Conservation (phyloP, 2,113 vertebrate species). For the Lampris megalopsis region DNA sequence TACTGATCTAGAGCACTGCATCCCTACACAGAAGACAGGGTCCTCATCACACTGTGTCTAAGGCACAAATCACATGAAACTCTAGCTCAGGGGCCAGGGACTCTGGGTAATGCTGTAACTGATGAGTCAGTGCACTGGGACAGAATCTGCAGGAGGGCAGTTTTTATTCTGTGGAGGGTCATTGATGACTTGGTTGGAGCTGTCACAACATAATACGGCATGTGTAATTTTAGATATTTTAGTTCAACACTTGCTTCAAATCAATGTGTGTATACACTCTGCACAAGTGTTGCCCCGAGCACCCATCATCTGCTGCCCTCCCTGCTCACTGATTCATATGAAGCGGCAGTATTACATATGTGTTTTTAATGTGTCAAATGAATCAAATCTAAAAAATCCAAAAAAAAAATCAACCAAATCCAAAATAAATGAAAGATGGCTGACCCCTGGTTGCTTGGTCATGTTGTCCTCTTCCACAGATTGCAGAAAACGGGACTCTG, state of each 20-base stretch:
- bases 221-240: too few relatives aligned
- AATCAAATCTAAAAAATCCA: not conserved
- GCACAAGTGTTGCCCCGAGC: too few relatives aligned
- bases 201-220: constrained; percentile 23
- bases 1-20: constrained; percentile 51
- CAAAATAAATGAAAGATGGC: constrained; percentile 52
- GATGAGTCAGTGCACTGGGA: constrained; percentile 58
- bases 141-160: constrained; percentile 65
- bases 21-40: constrained; percentile 56
- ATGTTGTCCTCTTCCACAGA: constrained; percentile 95
- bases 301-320: too few relatives aligned
- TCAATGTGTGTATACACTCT: not conserved
- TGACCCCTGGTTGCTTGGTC: constrained; percentile 98
- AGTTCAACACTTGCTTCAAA: not conserved
- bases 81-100: constrained; percentile 68
- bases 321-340: too few relatives aligned
- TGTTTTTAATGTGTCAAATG: not conserved
- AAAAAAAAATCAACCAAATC: not conserved
- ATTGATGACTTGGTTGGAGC: constrained; percentile 51
- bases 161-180: constrained; percentile 49
- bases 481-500: constrained; percentile 94
- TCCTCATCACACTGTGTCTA: constrained; percentile 62
- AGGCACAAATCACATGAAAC: constrained; percentile 65
- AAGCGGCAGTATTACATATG: not conserved
- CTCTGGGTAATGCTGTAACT: constrained; percentile 6